Base-by-base conservation (phyloP, 2,113 vertebrate genomes). In the Erinaceus europaeus region DNA sequence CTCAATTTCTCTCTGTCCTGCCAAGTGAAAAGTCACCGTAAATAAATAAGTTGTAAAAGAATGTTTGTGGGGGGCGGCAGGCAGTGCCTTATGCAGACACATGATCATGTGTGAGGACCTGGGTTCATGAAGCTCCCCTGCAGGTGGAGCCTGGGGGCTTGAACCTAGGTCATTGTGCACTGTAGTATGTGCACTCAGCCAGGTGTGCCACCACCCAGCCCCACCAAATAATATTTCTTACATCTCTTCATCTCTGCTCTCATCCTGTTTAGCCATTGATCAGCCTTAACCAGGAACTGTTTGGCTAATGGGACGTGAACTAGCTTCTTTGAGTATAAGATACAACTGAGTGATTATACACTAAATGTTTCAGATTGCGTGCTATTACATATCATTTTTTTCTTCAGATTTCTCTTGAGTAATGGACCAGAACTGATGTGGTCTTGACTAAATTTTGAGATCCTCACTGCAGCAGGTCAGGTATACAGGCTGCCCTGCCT, bases 281-380 rank as follows among this genome's bases (percentile, higher is more conserved):
- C 14, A 77, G 5, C 17, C 29, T 0, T 53, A 40, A 44, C 36
- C n/a, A 61, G 50, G 46, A 85, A 42, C 27, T n/a, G 0, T 48
- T 65, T 62, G 55, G 9, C 23, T 50, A 87, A 17, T 73, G 34
- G 29, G 29, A 72, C 81, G 40, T 64, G 73, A 74, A 80, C 46
- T 36, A 15, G 62, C 87, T 90, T 88, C 59, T 75, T 72, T 29
- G 73, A 61, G 78, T 32, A 55, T 69, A 44, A 73, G 73, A 68
- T 78, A 52, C 18, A 77, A n/a, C 64, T 44, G 46, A 65, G 69
- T 73, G 52, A 59, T 73, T 81, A 62, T 13, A 32, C 36, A 29
- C 21, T 78, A 59, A 78, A 50, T 44, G 68, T 64, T 71, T 62
- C 7, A 7, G 73, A 36, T 40, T n/a, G 10, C 44, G 4, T 71